Evolutionary conservation across 2,113 vertebrate genomes (phyloP).

Genomic region (Steatornis caripensis): DNA sequence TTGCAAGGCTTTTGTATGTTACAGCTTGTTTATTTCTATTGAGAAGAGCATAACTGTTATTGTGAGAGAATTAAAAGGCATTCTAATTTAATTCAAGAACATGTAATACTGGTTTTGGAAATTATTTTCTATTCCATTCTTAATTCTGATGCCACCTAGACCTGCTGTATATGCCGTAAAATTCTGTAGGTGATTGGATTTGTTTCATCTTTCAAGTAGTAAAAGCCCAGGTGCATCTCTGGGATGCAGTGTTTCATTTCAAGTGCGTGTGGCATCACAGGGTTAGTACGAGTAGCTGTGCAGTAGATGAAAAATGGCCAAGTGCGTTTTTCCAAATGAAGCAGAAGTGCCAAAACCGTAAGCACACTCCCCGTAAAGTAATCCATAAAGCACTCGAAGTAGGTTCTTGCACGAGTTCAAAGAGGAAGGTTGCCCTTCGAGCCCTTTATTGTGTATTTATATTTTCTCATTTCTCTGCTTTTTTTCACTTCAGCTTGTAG

Average conservation of each 20-base stretch:
- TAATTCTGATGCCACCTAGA: conserved; percentile 66
- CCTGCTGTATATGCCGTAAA: not conserved
- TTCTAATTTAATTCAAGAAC: not conserved
- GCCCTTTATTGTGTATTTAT: not conserved
- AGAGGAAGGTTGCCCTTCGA: not conserved
- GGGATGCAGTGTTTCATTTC: not conserved
- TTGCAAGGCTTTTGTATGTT: conserved; percentile 51
- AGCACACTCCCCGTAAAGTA: not conserved
- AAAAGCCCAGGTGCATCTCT: conserved; percentile 18
- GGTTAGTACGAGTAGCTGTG: conserved; percentile 64
- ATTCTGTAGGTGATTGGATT: conserved; percentile 6
- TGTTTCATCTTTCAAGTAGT: not conserved
- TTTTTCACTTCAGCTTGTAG: not conserved
- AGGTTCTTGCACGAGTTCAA: not conserved
- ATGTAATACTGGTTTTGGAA: not conserved
- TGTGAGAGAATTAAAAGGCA: not conserved
- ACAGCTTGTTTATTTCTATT: conserved; percentile 44
- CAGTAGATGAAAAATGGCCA: not conserved
- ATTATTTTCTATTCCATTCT: not conserved
- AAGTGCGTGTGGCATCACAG: conserved; percentile 69
- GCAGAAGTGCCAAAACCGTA: not conserved
- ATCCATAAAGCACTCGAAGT: not conserved
- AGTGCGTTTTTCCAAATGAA: not conserved
- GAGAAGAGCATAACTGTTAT: not conserved
- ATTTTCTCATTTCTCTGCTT: not conserved